These are phyloP conservation scores for Drosophila recens DNA, from an alignment of 2,888 invertebrate genomes.

Conservation along the genomic window DNA sequence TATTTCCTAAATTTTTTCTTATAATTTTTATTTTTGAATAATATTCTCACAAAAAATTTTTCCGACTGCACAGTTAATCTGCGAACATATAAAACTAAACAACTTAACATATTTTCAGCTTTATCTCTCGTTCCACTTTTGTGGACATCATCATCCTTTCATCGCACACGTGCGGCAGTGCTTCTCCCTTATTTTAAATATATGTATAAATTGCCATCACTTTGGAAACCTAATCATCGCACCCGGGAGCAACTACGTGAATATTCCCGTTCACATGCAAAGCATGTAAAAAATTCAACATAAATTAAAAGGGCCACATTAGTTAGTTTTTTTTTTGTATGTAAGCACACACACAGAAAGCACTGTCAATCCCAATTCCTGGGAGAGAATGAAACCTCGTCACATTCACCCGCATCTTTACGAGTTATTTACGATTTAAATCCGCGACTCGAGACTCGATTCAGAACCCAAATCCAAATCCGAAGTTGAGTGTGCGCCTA, in stretches of 20 bases:
- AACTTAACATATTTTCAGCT: conserved; percentile 2
- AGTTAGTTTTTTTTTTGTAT: conserved; percentile 58
- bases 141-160: conserved; percentile 23
- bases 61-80: conserved; percentile 19
- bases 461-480: conserved; percentile 43
- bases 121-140: conserved; percentile 4
- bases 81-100: conserved; percentile 28
- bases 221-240: conserved; percentile 56
- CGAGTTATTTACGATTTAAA: conserved; percentile 67
- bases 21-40: too few species aligned
- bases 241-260: conserved; percentile 23
- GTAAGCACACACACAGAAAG: conserved; percentile 3
- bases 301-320: conserved; percentile 74
- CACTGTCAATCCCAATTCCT: conserved; percentile 36
- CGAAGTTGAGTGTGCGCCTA: conserved; percentile 60
- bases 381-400: conserved; percentile 36
- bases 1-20: not conserved
- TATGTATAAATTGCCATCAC: conserved; percentile 49
- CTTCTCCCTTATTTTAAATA: conserved; percentile 11
- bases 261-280: conserved; percentile 33
- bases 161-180: conserved; percentile 38
- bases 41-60: not conserved
- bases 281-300: conserved; percentile 57
- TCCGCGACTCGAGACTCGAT: conserved; percentile 22
- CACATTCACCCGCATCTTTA: conserved; percentile 51